Conservation (phyloP, 2,888 invertebrate species). For the Stictocephala bisonia region DNA sequence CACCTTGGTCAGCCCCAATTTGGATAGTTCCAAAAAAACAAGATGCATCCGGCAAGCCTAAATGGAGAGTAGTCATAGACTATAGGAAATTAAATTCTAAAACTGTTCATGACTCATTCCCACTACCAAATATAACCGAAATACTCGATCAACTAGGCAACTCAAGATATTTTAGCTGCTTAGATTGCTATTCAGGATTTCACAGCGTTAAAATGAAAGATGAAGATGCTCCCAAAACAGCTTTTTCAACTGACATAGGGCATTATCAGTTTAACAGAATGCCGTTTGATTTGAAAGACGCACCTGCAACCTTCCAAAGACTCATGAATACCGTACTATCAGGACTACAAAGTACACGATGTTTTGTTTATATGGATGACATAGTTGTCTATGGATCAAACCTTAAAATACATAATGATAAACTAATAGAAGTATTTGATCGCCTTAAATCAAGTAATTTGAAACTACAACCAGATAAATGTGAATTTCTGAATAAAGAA, state of each 20-base stretch:
- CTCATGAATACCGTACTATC: conserved; percentile 59
- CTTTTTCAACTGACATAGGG: too few species aligned
- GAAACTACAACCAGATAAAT: too few species aligned
- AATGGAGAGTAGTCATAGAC: neutral
- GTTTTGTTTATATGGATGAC: too few species aligned
- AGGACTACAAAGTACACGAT: conserved; percentile 51
- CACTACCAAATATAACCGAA: too few species aligned
- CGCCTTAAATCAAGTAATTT: too few species aligned
- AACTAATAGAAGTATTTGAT: neutral
- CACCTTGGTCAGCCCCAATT: too few species aligned
- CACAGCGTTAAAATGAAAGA: too few species aligned
- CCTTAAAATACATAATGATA: neutral
- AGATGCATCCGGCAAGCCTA: neutral
- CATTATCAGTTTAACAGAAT: conserved; percentile 59
- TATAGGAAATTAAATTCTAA: too few species aligned
- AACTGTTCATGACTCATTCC: neutral
- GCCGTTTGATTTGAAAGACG: conserved; percentile 61
- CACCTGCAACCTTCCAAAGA: conserved; percentile 59
- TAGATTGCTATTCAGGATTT: too few species aligned
- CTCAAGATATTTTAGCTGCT: too few species aligned
- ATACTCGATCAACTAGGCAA: neutral
- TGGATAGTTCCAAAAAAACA: too few species aligned
- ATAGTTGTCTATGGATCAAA: neutral
- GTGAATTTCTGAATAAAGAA: too few species aligned
- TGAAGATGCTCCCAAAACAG: conserved; percentile 58